Conservation (phyloP, 2,797 vertebrate species). For the Sebastes oblongus region DNA sequence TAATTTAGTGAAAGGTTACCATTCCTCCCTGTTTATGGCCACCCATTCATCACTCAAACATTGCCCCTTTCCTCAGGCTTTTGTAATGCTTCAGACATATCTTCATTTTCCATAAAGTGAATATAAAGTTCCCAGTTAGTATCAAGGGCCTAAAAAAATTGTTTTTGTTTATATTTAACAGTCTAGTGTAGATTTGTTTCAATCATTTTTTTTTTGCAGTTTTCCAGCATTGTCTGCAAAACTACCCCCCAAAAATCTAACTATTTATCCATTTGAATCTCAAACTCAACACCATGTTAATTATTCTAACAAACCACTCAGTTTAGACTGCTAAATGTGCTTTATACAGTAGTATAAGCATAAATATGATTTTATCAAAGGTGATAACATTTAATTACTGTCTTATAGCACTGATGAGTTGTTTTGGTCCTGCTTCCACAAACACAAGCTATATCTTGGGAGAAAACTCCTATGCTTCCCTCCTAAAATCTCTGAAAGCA, state of each 20-base stretch:
- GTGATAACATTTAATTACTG: background rate
- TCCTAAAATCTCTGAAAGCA: slow-evolving; percentile 24
- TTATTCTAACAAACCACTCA: background rate
- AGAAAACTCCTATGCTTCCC: slow-evolving; percentile 3
- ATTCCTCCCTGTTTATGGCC: background rate
- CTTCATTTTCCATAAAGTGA: background rate
- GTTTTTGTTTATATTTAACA: background rate
- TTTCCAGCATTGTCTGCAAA: background rate
- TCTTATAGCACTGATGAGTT: background rate
- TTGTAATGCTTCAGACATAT: background rate
- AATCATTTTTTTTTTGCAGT: background rate
- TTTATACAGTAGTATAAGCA: background rate
- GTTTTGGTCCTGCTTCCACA: background rate
- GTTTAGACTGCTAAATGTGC: background rate
- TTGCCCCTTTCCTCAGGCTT: background rate
- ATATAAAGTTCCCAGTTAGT: background rate
- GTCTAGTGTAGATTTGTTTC: background rate
- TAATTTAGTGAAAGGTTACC: too few relatives aligned
- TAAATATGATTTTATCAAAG: background rate
- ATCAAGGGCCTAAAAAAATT: too few relatives aligned
- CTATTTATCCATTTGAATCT: background rate
- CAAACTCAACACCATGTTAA: background rate
- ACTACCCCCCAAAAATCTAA: background rate
- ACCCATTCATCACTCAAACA: too few relatives aligned
- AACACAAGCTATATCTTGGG: background rate